A percentile compares a stretch with the other conserved stretches of the same genome.
phyloP scores from a whole-genome alignment of 2,797 vertebrate species.

The Schizothorax lantsangensis region DNA sequence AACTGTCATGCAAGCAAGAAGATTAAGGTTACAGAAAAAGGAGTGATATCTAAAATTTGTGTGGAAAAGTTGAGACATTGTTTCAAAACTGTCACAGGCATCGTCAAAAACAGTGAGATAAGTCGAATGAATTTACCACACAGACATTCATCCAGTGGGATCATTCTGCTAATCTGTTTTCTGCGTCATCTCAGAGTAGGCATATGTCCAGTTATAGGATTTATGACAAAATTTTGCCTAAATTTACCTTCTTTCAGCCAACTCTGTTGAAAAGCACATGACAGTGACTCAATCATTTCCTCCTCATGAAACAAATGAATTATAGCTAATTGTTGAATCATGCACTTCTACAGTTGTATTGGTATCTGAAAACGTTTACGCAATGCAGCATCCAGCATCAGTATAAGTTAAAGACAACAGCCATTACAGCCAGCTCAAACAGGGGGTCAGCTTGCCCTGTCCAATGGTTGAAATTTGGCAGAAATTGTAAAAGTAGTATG shows the following conservation, averaged over 20 bases:
- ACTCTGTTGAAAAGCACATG: conserved; percentile 11
- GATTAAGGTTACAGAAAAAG: neutral
- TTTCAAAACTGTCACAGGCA: neutral
- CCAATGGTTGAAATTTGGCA: neutral
- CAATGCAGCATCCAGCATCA: neutral
- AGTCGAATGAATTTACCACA: conserved; percentile 18
- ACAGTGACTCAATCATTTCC: neutral
- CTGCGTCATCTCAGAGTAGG: conserved; percentile 6
- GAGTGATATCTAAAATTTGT: conserved; percentile 21
- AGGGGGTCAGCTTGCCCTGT: neutral
- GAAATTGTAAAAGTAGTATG: neutral
- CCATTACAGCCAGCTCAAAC: neutral
- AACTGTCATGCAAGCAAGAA: conserved; percentile 29
- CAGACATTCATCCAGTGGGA: neutral
- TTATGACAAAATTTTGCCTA: neutral
- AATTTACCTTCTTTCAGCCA: neutral
- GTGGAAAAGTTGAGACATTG: conserved; percentile 1
- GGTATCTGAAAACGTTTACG: neutral
- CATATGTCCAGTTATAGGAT: conserved; percentile 18
- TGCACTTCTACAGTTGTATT: neutral
- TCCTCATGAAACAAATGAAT: neutral
- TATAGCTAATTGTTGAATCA: neutral
- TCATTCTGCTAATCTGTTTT: conserved; percentile 25
- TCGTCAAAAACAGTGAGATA: neutral
- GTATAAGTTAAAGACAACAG: neutral